These are phyloP conservation scores for Trichomalopsis sarcophagae DNA, from an alignment of 1,140 invertebrate species.

Conservation along the genomic window DNA sequence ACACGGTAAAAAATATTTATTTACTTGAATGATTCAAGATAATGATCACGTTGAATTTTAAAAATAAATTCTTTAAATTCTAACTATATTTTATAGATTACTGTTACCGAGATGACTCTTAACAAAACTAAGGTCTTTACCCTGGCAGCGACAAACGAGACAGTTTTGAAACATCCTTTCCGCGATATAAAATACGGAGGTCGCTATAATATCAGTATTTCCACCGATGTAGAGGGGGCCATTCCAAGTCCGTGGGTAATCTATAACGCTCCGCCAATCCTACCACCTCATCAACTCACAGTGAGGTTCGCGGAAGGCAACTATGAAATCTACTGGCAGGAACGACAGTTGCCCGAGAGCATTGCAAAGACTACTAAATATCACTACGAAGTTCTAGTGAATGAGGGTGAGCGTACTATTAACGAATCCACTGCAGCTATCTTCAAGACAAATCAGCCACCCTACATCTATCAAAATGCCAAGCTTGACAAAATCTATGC, in stretches of 20 bases:
- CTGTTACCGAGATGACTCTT: constrained; percentile 74
- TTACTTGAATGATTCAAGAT: neutral
- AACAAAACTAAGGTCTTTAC: constrained; percentile 73
- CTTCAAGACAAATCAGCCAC: constrained; percentile 74
- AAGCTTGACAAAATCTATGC: constrained; percentile 76
- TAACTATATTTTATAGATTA: constrained; percentile 71
- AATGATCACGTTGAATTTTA: constrained; percentile 6
- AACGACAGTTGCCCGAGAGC: constrained; percentile 61
- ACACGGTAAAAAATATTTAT: constrained; percentile 73
- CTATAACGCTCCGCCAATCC: constrained; percentile 77
- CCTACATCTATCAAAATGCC: constrained; percentile 76
- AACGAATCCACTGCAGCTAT: constrained; percentile 74
- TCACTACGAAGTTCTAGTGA: constrained; percentile 81
- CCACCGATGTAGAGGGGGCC: constrained; percentile 74
- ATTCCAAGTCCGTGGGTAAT: constrained; percentile 70
- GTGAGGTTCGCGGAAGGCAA: constrained; percentile 74
- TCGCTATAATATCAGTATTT: constrained; percentile 78
- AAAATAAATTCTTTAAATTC: constrained; percentile 45
- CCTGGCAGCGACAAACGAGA: constrained; percentile 70
- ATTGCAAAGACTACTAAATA: constrained; percentile 68
- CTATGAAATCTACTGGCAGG: constrained; percentile 80
- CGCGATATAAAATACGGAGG: constrained; percentile 78
- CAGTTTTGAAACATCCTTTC: constrained; percentile 75
- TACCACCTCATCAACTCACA: constrained; percentile 80
- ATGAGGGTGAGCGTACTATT: constrained; percentile 74